These are phyloP conservation scores for Agrotis puta DNA, from an alignment of 2,888 invertebrate genomes.

Conservation along the genomic window DNA sequence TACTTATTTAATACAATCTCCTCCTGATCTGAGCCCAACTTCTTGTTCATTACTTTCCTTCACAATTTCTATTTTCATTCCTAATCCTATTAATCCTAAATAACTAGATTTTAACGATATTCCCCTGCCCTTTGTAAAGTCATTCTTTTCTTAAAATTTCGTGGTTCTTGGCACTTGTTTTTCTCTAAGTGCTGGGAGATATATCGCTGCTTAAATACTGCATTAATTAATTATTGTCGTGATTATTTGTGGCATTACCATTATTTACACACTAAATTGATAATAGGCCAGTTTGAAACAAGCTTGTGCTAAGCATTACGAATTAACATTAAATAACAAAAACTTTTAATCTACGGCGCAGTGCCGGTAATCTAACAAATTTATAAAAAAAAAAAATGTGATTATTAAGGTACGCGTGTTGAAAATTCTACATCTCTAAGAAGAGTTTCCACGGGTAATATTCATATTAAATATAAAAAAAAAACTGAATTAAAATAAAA, in stretches of 20 bases:
- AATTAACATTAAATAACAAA: slow-evolving; percentile 13
- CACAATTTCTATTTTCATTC: not conserved
- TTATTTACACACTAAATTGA: slow-evolving; percentile 60
- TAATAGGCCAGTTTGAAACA: slow-evolving; percentile 66
- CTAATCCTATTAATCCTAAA: not conserved
- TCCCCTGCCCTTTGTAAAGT: not conserved
- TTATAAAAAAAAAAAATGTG: not conserved
- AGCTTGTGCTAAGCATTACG: slow-evolving; percentile 40
- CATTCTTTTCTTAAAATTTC: slow-evolving; percentile 16
- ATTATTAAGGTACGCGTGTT: not conserved
- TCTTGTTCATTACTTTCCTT: not conserved
- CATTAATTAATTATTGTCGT: not conserved
- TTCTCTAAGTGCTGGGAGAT: slow-evolving; percentile 11
- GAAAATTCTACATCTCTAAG: not conserved
- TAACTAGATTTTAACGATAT: slow-evolving; percentile 16
- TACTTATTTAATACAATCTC: not conserved
- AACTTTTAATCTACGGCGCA: not conserved
- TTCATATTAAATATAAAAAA: too few relatives aligned
- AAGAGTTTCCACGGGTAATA: too few relatives aligned
- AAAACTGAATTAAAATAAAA: too few relatives aligned
- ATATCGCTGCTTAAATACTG: slow-evolving; percentile 4
- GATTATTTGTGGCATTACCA: not conserved
- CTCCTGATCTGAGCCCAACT: not conserved
- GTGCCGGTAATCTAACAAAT: not conserved
- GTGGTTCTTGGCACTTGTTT: not conserved